These are phyloP conservation scores for Hoplias malabaricus DNA, from an alignment of 2,113 vertebrate genomes.

Conservation along the genomic window DNA sequence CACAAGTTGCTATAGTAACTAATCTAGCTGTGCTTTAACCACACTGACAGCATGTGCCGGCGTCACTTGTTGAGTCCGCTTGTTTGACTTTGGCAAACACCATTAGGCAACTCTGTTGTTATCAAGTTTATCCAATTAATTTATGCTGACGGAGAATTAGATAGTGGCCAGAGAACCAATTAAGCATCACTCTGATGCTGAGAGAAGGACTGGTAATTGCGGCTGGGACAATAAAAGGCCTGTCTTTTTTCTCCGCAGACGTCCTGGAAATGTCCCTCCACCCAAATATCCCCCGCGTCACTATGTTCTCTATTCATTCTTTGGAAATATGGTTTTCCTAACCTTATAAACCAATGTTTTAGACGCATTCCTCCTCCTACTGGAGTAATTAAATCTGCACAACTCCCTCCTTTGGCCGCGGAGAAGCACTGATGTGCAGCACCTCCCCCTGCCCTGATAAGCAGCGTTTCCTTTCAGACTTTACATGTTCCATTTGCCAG, in stretches of 20 bases:
- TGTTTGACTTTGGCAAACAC: constrained; percentile 47
- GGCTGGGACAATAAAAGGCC: neutral
- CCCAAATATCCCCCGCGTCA: neutral
- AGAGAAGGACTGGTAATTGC: constrained; percentile 15
- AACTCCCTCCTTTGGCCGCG: neutral
- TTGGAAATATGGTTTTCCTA: neutral
- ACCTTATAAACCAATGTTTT: neutral
- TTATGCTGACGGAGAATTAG: constrained; percentile 27
- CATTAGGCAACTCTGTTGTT: constrained; percentile 32
- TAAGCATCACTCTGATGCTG: constrained; percentile 9
- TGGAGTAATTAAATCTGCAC: neutral
- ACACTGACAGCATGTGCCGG: constrained; percentile 21
- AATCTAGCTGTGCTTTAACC: constrained; percentile 41
- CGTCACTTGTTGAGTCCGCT: constrained; percentile 39
- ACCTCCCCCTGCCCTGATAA: constrained; percentile 23
- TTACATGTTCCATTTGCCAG: neutral
- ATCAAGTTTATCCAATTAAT: constrained; percentile 35
- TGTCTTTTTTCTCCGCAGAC: constrained; percentile 4
- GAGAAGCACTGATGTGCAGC: constrained; percentile 12
- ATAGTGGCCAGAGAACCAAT: constrained; percentile 20
- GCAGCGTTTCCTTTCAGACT: neutral
- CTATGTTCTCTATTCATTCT: neutral
- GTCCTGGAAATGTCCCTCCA: neutral
- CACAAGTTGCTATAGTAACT: constrained; percentile 54
- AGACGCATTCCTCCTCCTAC: neutral